These are phyloP conservation scores for Plotosus lineatus DNA, from an alignment of 2,113 vertebrate species.

Conservation along the genomic window DNA sequence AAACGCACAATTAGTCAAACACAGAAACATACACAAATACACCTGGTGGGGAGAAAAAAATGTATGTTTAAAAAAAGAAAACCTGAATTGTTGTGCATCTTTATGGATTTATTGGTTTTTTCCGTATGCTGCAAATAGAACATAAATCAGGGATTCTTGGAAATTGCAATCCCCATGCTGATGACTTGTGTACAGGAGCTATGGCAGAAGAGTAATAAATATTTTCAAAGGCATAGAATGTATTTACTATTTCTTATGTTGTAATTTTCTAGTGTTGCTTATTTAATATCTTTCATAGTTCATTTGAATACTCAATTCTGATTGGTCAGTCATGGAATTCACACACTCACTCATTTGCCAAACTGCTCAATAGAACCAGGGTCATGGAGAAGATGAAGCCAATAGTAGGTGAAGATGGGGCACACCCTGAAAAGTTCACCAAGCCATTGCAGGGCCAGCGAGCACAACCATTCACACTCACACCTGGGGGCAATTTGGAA, in stretches of 20 bases:
- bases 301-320: no score
- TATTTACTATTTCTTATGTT: slow-evolving; percentile 96
- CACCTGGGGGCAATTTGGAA: no score
- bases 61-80: slow-evolving; percentile 46
- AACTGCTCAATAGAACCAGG: no score
- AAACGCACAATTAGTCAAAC: slow-evolving; percentile 33
- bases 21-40: slow-evolving; percentile 3
- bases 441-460: no score
- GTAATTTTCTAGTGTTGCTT: slow-evolving; percentile 91
- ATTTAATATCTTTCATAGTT: slow-evolving; percentile 83
- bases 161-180: slow-evolving; percentile 82
- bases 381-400: no score
- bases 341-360: no score
- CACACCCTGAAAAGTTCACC: no score
- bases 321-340: no score
- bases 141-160: slow-evolving; percentile 65
- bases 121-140: slow-evolving; percentile 76
- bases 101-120: slow-evolving; percentile 72
- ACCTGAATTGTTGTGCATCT: slow-evolving; percentile 68
- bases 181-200: slow-evolving; percentile 69
- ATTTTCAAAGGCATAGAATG: slow-evolving; percentile 94
- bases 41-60: slow-evolving; percentile 50
- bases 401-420: no score
- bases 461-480: no score
- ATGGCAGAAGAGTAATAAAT: slow-evolving; percentile 70